Percentiles rank a stretch among this genome's conserved stretches.
These are phyloP conservation scores for Listronotus bonariensis DNA, from an alignment of 1,140 invertebrate genomes.

Conservation along the genomic window DNA sequence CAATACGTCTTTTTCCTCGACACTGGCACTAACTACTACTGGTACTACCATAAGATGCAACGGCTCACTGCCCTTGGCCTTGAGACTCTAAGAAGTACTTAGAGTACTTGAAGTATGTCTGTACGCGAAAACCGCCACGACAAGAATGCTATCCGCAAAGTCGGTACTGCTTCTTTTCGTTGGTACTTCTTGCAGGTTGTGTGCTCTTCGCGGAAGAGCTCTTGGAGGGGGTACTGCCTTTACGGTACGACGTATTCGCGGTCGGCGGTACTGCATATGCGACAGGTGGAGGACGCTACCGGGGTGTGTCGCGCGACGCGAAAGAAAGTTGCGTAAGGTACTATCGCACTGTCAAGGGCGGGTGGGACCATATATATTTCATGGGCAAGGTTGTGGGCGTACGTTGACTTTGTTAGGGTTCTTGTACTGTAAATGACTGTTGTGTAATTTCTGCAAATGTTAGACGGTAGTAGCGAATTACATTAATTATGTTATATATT, in stretches of 20 bases:
- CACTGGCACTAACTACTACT: slow-evolving; percentile 30
- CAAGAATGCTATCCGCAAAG: slow-evolving; percentile 30
- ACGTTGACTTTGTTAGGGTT: slow-evolving; percentile 18
- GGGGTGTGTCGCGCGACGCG: slow-evolving; percentile 28
- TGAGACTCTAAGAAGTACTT: slow-evolving; percentile 23
- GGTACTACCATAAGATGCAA: slow-evolving; percentile 27
- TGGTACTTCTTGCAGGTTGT: slow-evolving; percentile 27
- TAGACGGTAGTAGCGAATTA: no score
- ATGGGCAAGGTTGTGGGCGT: slow-evolving; percentile 31
- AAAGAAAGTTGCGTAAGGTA: slow-evolving; percentile 32
- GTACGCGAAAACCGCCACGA: slow-evolving; percentile 25
- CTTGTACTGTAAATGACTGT: slow-evolving; percentile 3
- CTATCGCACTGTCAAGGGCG: slow-evolving; percentile 33
- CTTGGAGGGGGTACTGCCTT: slow-evolving; percentile 19
- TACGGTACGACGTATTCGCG: slow-evolving; percentile 26
- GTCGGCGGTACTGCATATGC: slow-evolving; percentile 16
- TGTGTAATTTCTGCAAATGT: not conserved
- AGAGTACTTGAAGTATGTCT: slow-evolving; percentile 26
- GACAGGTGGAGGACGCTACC: slow-evolving; percentile 38
- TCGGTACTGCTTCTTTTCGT: slow-evolving; percentile 31
- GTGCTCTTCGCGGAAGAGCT: slow-evolving; percentile 29
- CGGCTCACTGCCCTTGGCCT: slow-evolving; percentile 35
- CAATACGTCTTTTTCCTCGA: slow-evolving; percentile 10
- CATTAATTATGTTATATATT: no score
- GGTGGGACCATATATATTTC: slow-evolving; percentile 19